Conservation (phyloP, 2,113 vertebrate genomes). For the Toxotes chatareus region DNA sequence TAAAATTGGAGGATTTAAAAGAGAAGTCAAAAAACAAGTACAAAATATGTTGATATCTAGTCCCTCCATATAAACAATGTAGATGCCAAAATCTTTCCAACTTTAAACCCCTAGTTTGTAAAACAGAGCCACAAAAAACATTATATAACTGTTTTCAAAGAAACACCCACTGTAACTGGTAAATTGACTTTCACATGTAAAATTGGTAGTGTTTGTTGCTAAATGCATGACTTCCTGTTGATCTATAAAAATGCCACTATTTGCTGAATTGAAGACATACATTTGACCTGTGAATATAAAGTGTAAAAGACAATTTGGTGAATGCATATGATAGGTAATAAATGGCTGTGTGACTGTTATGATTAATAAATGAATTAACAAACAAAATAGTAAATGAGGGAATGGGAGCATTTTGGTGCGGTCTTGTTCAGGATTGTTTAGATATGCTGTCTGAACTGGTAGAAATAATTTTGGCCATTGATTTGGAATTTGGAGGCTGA, state of each 20-base stretch:
- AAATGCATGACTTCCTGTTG: not conserved
- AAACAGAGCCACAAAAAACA: not conserved
- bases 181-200: no score
- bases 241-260: not conserved
- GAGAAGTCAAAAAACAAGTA: not conserved
- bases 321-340: not conserved
- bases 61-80: no score
- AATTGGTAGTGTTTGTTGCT: not conserved
- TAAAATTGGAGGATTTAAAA: not conserved
- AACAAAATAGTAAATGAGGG: not conserved
- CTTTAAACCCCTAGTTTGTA: not conserved
- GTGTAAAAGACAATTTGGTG: not conserved
- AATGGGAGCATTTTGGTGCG: not conserved
- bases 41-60: no score
- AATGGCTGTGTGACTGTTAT: not conserved
- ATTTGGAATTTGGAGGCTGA: not conserved
- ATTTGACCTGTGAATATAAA: not conserved
- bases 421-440: not conserved
- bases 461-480: constrained; percentile 4
- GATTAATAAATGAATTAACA: not conserved
- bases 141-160: not conserved
- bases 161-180: no score
- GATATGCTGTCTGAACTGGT: not conserved
- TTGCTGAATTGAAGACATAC: not conserved
- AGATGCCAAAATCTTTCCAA: not conserved